Base-by-base conservation (phyloP, 2,113 vertebrate genomes). In the Ardeotis arabs region DNA sequence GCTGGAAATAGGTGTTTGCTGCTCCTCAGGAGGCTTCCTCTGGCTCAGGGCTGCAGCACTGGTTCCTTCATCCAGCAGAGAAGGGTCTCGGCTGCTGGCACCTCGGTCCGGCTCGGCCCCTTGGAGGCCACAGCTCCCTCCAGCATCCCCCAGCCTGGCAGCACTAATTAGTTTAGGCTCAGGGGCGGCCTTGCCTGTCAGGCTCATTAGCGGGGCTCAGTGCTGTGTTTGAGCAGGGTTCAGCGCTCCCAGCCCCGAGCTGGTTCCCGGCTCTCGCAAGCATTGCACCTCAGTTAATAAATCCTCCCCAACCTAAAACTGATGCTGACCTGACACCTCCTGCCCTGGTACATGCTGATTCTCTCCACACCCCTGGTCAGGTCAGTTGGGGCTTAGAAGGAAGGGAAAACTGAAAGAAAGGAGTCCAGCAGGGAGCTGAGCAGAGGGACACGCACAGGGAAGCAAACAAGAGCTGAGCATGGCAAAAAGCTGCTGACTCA, bases 91-190 rank as follows among this genome's bases (percentile, higher is more conserved):
- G 23, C 44, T 70, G 31, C 27, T 24, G 45, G 29, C 41, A 31
- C 29, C 29, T 49, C 1, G 0, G 23, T 29, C 41, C 1, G 0
- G 24, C 55, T 62, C 2, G 0, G 7, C 53, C 39, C 23, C 3
- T 1, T 9, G 24, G 8, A 14, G 33, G 31, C 45, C 18, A 12
- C 50, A 39, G 23, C 22, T 70, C 77, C 84, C 41, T 41, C 22
- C 33, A 0, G 49, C 72, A 47, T 18, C 55, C 63, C 41, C 27
- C 29, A 55, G 27, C 25, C 23, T 25, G 2, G 18, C 35, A 27
- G 31, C 2, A 6, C 39, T 60, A 23, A 66, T 59, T 47, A 73
- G 21, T 35, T n/a, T 3, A 33, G 72, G 52, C 64, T 72, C 24
- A 4, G 45, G 25, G 63, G 24, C 6, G 3, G 45, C 66, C 45